Evolutionary conservation across 2,797 vertebrate genomes (phyloP), one percentile per base, ranked within the genome.

Genomic region (Neomorphus geoffroyi): DNA sequence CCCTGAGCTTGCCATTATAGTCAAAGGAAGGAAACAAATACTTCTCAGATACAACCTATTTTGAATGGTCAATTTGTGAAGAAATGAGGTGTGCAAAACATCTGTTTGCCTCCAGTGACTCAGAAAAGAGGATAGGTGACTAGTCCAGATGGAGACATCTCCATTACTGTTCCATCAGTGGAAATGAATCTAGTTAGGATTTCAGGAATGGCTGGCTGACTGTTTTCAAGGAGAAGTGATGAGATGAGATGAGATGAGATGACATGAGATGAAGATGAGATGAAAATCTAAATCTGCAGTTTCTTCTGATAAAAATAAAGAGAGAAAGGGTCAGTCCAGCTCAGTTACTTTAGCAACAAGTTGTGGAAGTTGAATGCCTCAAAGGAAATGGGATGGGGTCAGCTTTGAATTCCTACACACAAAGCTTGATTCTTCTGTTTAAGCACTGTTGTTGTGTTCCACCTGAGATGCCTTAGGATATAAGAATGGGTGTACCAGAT

Each of bases 391-490:
- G 22, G 30, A 10, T 35, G 30, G 7, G 2, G 6, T 75, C 33
- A 16, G 30, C 33, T 46, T 51, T 58, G 50, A 58, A 53, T 24
- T 58, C 51, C 51, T 62, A 13, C 28, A 57, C 7, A 6, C 7
- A 18, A 69, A 43, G 11, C 24, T 45, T 46, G 62, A 57, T 39
- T 39, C n/a, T 58, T 24, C 26, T 58, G 11, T 53, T 58, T 23
- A 41, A 66, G 21, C 17, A 8, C 18, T 35, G 45, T 17, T 66
- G 33, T 39, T 53, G 46, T 7, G 10, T 60, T 46, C 39, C 2
- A 4, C 11, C 26, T 27, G 43, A 58, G n/a, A 39, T n/a, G 51
- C 27, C 0, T 0, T 28, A 30, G 39, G 30, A 35, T 23, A 18
- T 39, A 18, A 79, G 18, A 18, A 27, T 9, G 18, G n/a, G 33